A percentile compares a stretch with the other conserved stretches of the same genome.
Evolutionary conservation across 2,113 vertebrate species (phyloP).

Genomic region (Cyanoramphus novaezelandiae): DNA sequence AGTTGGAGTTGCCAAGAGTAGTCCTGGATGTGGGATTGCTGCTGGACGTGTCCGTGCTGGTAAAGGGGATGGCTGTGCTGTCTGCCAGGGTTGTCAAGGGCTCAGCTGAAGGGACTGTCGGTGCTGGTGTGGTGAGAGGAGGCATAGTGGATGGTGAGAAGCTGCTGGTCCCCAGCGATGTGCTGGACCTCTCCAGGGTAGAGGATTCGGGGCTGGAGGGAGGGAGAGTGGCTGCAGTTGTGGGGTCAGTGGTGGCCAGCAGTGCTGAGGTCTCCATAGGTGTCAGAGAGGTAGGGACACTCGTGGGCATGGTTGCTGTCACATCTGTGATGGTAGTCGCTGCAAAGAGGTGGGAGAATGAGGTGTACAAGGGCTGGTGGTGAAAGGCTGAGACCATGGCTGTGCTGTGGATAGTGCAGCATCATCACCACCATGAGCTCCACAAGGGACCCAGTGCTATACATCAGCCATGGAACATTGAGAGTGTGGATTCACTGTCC

Average conservation of each 20-base stretch:
- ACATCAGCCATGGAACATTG: accelerated
- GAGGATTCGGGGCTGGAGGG: background rate
- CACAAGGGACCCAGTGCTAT: background rate
- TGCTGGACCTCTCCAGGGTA: background rate
- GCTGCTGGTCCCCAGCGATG: background rate
- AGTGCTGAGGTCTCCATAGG: background rate
- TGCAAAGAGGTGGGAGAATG: background rate
- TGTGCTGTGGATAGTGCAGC: background rate
- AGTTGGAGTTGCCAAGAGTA: background rate
- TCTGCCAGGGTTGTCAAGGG: background rate
- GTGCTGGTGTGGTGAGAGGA: background rate
- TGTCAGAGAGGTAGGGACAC: background rate
- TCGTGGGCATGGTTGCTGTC: background rate
- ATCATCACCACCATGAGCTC: background rate
- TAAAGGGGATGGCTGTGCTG: background rate
- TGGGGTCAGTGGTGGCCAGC: background rate
- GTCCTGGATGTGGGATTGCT: background rate
- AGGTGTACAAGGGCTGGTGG: background rate
- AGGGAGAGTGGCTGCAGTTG: background rate
- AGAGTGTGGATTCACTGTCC: background rate
- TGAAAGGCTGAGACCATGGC: background rate
- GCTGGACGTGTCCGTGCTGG: background rate
- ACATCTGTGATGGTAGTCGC: background rate
- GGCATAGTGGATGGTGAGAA: accelerated
- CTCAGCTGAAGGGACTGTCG: accelerated